Evolutionary conservation across 2,797 vertebrate genomes (phyloP), one percentile per base, ranked within the genome.

Genomic region (Neosilurus mollespiculum): DNA sequence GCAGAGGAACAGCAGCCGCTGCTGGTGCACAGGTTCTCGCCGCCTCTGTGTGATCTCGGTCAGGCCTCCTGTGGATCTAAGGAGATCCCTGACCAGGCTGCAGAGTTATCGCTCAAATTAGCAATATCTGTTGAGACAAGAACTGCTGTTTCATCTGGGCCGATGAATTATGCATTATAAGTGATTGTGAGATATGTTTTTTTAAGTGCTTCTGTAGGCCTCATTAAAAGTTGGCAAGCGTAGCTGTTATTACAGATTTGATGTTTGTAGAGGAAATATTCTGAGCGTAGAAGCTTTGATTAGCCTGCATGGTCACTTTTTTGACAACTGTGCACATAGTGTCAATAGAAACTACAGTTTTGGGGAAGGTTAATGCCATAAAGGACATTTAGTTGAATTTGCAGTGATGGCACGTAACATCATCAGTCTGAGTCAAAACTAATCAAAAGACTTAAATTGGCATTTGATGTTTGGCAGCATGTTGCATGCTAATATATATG

Each of bases 131-230:
- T 49, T 51, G 73, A 80, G 83, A 85, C 79, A 80, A 65, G 51
- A 81, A 77, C 53, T 81, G 83, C 71, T 85, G 86, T 87, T 86
- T 86, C 84, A 81, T 88, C 87, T 90, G 83, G 77, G 77, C 81
- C 12, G 80, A 90, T 91, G 80, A 91, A 91, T 91, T 88, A 91
- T 92, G 86, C 83, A 90, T 86, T 89, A 85, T 83, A 82, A 87
- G 88, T 88, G 90, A 87, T 89, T 84, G 85, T 86, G 81, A 88
- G 84, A 92, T 87, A 90, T 90, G 87, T 88, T 90, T 89, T 93
- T 93, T 91, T 86, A 92, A 89, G 88, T 84, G 62, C 67, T 80
- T 87, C 65, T 69, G 59, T 71, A 75, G 83, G 70, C 66, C 84
- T 88, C 69, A 67, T 83, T 81, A 71, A 49, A 75, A 80, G 49